Percentiles rank a stretch among this genome's conserved stretches.
Conservation (phyloP, 2,113 vertebrate species). For the Pseudopodoces humilis region DNA sequence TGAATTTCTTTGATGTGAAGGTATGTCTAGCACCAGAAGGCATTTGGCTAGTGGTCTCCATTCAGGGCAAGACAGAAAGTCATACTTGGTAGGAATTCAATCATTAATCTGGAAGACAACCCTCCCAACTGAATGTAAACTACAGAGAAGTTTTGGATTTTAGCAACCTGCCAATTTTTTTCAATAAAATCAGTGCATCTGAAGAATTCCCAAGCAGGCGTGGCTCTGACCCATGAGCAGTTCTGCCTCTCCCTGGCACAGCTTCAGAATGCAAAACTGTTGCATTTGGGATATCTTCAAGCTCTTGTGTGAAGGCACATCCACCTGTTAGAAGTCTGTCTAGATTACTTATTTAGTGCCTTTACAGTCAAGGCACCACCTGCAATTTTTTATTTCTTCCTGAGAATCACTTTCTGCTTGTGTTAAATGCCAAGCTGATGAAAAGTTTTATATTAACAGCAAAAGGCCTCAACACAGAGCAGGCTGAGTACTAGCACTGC, state of each 20-base stretch:
- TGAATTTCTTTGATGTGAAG: background rate
- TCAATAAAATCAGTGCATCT: background rate
- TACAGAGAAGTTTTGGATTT: background rate
- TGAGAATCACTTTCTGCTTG: background rate
- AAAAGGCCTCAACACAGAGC: background rate
- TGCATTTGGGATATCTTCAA: background rate
- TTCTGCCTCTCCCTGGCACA: background rate
- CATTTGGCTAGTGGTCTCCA: background rate
- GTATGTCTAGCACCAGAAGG: background rate
- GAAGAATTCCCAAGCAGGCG: background rate
- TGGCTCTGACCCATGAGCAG: background rate
- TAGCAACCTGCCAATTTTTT: background rate
- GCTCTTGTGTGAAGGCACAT: background rate
- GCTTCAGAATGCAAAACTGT: conserved; percentile 4
- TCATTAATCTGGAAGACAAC: background rate
- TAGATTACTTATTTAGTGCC: background rate
- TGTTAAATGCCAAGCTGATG: background rate
- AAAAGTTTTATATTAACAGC: background rate
- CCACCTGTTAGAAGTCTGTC: background rate
- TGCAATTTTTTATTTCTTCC: background rate
- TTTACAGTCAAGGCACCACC: background rate
- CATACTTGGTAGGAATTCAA: background rate
- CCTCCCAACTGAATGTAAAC: background rate
- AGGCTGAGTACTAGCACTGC: background rate
- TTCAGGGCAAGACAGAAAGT: background rate